Conservation (phyloP, 2,888 invertebrate genomes). For the Pyrrhosoma nymphula region DNA sequence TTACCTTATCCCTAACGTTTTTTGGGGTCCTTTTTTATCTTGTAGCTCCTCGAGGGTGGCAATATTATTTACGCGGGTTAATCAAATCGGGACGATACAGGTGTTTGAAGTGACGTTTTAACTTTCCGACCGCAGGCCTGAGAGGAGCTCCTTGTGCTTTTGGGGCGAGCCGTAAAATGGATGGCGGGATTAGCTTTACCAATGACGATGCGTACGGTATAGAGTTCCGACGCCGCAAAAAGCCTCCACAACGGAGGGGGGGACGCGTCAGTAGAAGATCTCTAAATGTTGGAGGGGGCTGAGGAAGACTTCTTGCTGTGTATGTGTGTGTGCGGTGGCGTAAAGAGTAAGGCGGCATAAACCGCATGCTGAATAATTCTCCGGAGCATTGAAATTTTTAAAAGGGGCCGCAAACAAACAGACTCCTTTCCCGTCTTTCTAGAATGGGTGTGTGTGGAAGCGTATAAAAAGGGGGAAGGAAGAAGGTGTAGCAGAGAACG, state of each 20-base stretch:
- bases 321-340: neutral
- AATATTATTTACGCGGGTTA: too few relatives aligned
- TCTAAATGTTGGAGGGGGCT: too few relatives aligned
- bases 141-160: neutral
- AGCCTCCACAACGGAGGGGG: neutral
- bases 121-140: too few relatives aligned
- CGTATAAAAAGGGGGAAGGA: neutral
- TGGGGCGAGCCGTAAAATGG: neutral
- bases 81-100: neutral
- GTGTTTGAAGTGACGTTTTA: too few relatives aligned
- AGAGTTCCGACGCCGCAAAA: neutral
- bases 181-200: neutral
- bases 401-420: neutral
- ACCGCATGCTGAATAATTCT: slow-evolving; percentile 17
- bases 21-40: too few relatives aligned
- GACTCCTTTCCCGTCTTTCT: neutral
- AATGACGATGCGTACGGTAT: neutral
- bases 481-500: neutral
- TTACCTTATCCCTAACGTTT: too few relatives aligned
- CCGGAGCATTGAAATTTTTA: neutral
- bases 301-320: too few relatives aligned
- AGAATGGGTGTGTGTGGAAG: neutral
- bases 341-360: neutral
- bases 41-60: too few relatives aligned
- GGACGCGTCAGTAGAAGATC: neutral